Evolutionary conservation across 2,888 invertebrate genomes (phyloP), one percentile per base, ranked within the genome.

Genomic region (Halictus ligatus): DNA sequence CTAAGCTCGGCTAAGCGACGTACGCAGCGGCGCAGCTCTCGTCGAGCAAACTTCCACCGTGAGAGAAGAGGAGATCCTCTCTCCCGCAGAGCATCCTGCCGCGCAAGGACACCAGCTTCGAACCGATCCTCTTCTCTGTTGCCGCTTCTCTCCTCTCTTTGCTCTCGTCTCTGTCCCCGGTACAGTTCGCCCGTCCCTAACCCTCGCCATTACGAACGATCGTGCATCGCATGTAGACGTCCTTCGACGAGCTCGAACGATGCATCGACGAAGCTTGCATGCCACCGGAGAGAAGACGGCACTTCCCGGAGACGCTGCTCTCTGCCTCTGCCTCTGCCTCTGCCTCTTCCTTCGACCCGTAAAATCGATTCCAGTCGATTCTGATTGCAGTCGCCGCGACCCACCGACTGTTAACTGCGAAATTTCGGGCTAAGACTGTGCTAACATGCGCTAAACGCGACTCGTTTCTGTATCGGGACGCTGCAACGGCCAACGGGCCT

Each of bases 1-100:
- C 89, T 89, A 80, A 91, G 90, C 89, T 87, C 87, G 87, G 84
- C 88, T 90, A 91, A 92, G 90, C 89, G 88, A 83, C 83, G 78
- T 73, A 81, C 83, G 84, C 81, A 75, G 83, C 80, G 81, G 83
- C 80, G 81, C 79, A 85, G 78, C 85, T 79, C 85, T 79, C 80
- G 74, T 73, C 80, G 77, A 43, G 69, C 76, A 78, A 89, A 92
- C 88, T 90, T 89, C 86, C 85, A 58, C 15, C 64, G 29, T 15
- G 29, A 85, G 81, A 81, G 71, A 75, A 85, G 35, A 35, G 76
- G 78, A 83, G 78, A 83, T 82, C 71, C 72, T 80, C 76, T 84
- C 35, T 84, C 72, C 73, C 50, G 2, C 29, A 29, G 58, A 29
- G 58, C 46, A 78, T 80, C 81, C 83, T 74, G 18, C 12, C 58